Evolutionary conservation across 2,888 invertebrate genomes (phyloP).

Genomic region (Vannuccia rotundouncinata): DNA sequence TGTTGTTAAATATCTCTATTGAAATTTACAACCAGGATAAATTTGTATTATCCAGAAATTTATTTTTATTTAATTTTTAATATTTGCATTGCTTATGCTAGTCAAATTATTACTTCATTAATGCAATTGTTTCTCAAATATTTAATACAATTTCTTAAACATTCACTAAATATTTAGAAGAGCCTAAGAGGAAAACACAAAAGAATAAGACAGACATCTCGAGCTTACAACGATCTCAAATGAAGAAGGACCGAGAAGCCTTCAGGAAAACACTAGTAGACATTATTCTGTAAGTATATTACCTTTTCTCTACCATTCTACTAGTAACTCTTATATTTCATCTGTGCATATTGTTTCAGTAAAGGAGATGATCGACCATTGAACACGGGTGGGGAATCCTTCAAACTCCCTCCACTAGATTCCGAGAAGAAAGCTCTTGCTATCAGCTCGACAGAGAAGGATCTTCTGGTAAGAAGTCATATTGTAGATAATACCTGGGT

Average conservation of each 20-base stretch:
- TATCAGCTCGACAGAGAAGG: constrained; percentile 53
- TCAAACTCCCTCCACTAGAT: constrained; percentile 46
- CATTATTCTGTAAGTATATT: constrained; percentile 62
- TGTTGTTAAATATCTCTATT: no score
- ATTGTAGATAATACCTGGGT: no score
- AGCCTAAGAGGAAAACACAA: constrained; percentile 43
- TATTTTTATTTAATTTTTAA: no score
- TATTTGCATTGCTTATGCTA: no score
- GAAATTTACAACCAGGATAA: no score
- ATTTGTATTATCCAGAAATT: no score
- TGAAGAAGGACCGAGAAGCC: constrained; percentile 66
- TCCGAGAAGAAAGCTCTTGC: constrained; percentile 45
- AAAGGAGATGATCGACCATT: constrained; percentile 49
- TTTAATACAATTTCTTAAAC: no score
- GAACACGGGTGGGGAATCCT: constrained; percentile 44
- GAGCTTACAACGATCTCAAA: constrained; percentile 20
- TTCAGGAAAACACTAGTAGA: constrained; percentile 73
- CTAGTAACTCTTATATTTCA: neutral
- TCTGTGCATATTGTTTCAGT: constrained; percentile 43
- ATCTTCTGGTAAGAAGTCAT: constrained; percentile 53
- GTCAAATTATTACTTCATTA: no score
- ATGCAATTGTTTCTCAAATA: no score
- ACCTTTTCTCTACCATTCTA: neutral
- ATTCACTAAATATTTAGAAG: no score
- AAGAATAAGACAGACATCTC: constrained; percentile 9